These are phyloP conservation scores for Malurus alboscapulatus DNA, from an alignment of 2,113 vertebrate genomes.

Conservation along the genomic window DNA sequence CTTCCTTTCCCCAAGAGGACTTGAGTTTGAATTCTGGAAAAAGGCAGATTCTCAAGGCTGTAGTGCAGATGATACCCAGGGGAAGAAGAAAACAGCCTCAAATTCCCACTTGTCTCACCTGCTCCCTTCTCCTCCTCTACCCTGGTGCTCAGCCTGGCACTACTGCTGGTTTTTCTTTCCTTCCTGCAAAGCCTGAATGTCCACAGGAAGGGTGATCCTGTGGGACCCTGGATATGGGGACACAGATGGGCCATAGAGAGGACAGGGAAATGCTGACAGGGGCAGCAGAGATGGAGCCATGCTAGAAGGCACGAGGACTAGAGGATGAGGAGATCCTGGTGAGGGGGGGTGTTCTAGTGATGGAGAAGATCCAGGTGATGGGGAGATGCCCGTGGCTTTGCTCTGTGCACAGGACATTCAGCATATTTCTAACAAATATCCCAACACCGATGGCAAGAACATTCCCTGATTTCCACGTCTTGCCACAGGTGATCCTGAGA, in stretches of 20 bases:
- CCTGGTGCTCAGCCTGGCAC: neutral
- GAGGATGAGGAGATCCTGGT: neutral
- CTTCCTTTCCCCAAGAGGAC: neutral
- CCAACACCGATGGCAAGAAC: neutral
- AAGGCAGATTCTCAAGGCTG: neutral
- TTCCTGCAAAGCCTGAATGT: neutral
- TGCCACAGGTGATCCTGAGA: neutral
- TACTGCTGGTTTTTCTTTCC: neutral
- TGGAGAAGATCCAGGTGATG: neutral
- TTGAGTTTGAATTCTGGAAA: neutral
- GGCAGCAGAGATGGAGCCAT: neutral
- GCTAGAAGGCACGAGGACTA: neutral
- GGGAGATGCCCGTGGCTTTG: rapidly evolving
- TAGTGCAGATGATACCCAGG: neutral
- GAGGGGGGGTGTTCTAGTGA: neutral
- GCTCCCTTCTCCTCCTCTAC: neutral
- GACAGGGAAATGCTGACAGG: neutral
- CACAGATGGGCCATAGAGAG: neutral
- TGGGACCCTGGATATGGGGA: neutral
- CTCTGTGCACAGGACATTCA: neutral
- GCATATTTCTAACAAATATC: neutral
- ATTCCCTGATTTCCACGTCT: neutral
- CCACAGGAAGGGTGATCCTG: neutral
- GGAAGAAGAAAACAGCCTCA: neutral
- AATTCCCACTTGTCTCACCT: neutral